phyloP scores from a whole-genome alignment of 2,797 vertebrate species.

The Myiotriccus ornatus region DNA sequence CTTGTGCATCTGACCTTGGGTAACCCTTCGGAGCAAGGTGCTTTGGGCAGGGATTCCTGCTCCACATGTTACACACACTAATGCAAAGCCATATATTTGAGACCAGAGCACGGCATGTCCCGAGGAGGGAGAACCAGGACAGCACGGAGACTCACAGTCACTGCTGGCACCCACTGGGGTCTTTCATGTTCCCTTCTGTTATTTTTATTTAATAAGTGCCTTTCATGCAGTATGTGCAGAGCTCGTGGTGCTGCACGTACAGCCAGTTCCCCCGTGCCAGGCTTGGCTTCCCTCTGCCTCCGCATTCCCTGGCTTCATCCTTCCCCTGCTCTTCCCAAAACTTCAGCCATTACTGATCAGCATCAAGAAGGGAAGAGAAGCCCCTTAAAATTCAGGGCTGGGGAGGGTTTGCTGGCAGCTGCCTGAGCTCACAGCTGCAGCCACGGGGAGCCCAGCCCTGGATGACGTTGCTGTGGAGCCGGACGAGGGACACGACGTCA shows the following conservation, averaged over 20 bases:
- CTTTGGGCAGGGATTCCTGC: background rate
- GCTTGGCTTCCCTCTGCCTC: background rate
- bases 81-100: background rate
- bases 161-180: conserved; percentile 37
- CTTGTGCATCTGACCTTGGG: background rate
- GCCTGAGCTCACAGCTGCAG: background rate
- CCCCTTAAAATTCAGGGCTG: background rate
- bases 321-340: background rate
- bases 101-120: conserved; percentile 43
- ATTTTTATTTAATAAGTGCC: conserved; percentile 13
- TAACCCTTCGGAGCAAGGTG: conserved; percentile 31
- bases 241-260: conserved; percentile 27
- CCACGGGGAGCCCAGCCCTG: background rate
- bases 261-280: conserved; percentile 45
- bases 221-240: conserved; percentile 36
- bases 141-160: conserved; percentile 21
- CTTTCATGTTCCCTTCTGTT: conserved; percentile 53
- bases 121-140: background rate
- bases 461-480: background rate
- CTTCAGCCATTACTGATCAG: background rate
- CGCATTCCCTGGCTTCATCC: background rate
- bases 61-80: background rate
- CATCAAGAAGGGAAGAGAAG: background rate
- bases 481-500: background rate
- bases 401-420: conserved; percentile 4